Base-by-base conservation (phyloP, 2,113 vertebrate species). In the Phylloscopus trochiloides region DNA sequence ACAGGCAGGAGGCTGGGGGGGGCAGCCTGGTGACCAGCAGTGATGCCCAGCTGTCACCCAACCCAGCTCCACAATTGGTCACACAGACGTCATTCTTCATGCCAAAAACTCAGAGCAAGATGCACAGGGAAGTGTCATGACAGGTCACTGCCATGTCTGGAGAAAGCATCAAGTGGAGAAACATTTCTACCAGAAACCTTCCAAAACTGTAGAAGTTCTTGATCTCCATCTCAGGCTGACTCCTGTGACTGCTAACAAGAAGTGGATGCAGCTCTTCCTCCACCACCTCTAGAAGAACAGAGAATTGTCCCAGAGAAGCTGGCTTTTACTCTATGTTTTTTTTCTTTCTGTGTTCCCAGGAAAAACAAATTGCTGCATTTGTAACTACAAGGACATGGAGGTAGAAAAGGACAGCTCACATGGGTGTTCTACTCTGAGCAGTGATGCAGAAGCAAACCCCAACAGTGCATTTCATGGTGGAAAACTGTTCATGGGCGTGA, bases 61-160 rank as follows among this genome's bases (percentile, higher is more conserved):
- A 3, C 20, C 17, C 1, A 0, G 21, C 55, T 70, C 42, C 16
- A 28, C 58, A 32, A 32, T 28, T 65, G 3, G 7, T 86, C 81
- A 70, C 1, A 1, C 2, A 3, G 57, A 19, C 0, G 0, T 32
- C 38, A 65, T 36, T 54, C 47, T 70, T 79, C 4, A 0, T 7
- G 38, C 50, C 68, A 77, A n/a, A 76, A 66, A 57, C 38, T 83
- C 38, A 16, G 29, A 86, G 47, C 31, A 77, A 84, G 51, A 55
- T 4, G 48, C 68, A 40, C 9, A 7, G 4, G 36, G 13, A 78
- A 55, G 26, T 24, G 11, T 5, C 25, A 8, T 0, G 2, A 90
- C 61, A 93, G 73, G 40, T 85, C 73, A 16, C 55, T 71, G 61
- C 31, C 82, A 29, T 0, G 1, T 57, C 89, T 91, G 79, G 22